These are phyloP conservation scores for Chrysomallon squamiferum DNA, from an alignment of 1,140 invertebrate species.

Conservation along the genomic window DNA sequence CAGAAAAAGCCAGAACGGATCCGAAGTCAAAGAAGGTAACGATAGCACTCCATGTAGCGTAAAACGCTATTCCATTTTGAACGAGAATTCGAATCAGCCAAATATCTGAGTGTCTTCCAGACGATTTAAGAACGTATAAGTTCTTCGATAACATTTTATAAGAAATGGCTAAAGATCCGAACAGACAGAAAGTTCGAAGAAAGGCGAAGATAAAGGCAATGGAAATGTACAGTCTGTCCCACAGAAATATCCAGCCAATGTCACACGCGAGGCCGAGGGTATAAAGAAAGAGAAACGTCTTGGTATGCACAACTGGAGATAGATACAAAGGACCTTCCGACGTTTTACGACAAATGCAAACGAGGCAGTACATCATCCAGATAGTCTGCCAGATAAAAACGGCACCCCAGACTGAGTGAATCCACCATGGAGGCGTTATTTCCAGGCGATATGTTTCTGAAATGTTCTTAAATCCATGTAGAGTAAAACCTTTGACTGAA, in stretches of 20 bases:
- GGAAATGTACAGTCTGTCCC: slow-evolving; percentile 26
- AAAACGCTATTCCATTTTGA: slow-evolving; percentile 47
- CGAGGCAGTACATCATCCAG: slow-evolving; percentile 23
- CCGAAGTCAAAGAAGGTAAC: slow-evolving; percentile 37
- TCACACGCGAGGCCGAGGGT: slow-evolving; percentile 14
- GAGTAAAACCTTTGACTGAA: no score
- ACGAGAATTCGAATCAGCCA: slow-evolving; percentile 39
- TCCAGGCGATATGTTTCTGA: slow-evolving; percentile 22
- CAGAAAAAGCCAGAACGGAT: slow-evolving; percentile 26
- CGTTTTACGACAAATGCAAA: slow-evolving; percentile 23
- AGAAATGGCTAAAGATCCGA: slow-evolving; percentile 12
- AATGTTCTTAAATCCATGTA: slow-evolving; percentile 13
- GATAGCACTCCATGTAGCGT: slow-evolving; percentile 36
- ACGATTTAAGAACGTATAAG: background rate
- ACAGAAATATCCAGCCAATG: slow-evolving; percentile 42
- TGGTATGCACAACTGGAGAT: slow-evolving; percentile 17
- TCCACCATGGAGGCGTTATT: slow-evolving; percentile 33
- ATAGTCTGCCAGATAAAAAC: slow-evolving; percentile 32
- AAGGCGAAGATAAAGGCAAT: slow-evolving; percentile 7
- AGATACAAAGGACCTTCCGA: slow-evolving; percentile 22
- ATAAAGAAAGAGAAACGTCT: slow-evolving; percentile 14
- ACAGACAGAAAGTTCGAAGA: slow-evolving; percentile 10
- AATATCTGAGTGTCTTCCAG: slow-evolving; percentile 4
- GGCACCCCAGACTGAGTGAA: slow-evolving; percentile 32
- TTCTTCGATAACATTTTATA: slow-evolving; percentile 13